Evolutionary conservation across 2,888 invertebrate genomes (phyloP), one percentile per base, ranked within the genome.

Genomic region (Aquatica leii): DNA sequence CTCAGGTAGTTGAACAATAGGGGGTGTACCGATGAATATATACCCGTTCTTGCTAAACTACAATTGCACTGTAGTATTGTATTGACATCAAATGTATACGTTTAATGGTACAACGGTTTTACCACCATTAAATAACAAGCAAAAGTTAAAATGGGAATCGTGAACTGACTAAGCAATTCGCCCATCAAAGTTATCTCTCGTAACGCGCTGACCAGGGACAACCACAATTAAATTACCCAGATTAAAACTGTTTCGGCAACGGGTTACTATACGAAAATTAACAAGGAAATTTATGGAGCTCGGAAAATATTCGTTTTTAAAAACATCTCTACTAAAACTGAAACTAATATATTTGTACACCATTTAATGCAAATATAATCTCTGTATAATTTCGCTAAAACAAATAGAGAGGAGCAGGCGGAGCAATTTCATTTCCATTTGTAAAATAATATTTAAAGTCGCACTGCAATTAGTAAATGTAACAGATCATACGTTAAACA

Each of bases 1-100:
- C 15, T 60, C 65, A 68, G 66, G 66, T 66, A 69, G 66, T 50
- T 34, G 53, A 55, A 62, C 62, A 66, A 65, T 62, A 52, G 41
- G 48, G 65, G 64, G 61, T 66, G 62, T 61, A 59, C 49, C 62
- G 59, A 63, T 63, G 52, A 62, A 50, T 49, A 20, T 20, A 3
- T 18, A 41, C 40, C 50, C 37, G 49, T 46, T 49, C 34, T 35
- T 49, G 24, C 58, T 58, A 48, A 40, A 41, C 41, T 50, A 58
- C 50, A 50, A 37, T 50, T 48, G 48, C 21, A 17, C 48, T 24
- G 24, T 34, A 17, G 41, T 17, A 43, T 43, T 43, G 17, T 43
- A 14, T 12, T 17, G 14, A 14, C n/a, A n/a, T n/a, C n/a, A 43
- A 43, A 43, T 17, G 41, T 43, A 14, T 14, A 14, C 41, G 41